Evolutionary conservation across 2,797 vertebrate genomes (phyloP).

Genomic region (Melopsittacus undulatus): DNA sequence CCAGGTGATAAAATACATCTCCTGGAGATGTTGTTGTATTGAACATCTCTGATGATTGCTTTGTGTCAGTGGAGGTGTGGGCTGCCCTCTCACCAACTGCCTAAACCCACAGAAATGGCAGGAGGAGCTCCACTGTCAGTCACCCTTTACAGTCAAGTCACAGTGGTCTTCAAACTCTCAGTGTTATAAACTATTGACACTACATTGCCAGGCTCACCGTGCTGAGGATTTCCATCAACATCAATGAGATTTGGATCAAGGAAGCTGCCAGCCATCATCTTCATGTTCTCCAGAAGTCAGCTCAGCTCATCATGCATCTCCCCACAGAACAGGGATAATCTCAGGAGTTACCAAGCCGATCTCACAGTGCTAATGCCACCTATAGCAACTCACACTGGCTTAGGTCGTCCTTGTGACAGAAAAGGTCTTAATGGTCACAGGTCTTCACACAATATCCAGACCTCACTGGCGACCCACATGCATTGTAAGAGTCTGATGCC

Average conservation of each 20-base stretch:
- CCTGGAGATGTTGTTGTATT: neutral
- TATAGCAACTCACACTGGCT: neutral
- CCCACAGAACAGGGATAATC: neutral
- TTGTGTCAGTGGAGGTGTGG: neutral
- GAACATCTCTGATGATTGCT: neutral
- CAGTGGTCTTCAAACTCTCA: neutral
- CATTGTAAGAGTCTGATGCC: neutral
- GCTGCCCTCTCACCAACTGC: neutral
- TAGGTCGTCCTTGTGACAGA: neutral
- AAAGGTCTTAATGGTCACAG: neutral
- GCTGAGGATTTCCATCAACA: neutral
- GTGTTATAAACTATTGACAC: neutral
- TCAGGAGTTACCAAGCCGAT: neutral
- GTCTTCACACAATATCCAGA: neutral
- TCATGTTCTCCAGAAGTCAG: neutral
- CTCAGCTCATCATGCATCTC: neutral
- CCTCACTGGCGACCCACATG: neutral
- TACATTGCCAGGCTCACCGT: neutral
- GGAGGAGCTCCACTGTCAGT: neutral
- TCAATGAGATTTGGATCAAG: neutral
- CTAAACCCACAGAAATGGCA: neutral
- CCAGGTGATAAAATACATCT: neutral
- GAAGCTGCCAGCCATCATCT: neutral
- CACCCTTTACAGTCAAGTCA: neutral
- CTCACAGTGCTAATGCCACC: neutral